These are phyloP conservation scores for Tokudaia muenninki DNA, from an alignment of 2,797 vertebrate genomes.

Conservation along the genomic window DNA sequence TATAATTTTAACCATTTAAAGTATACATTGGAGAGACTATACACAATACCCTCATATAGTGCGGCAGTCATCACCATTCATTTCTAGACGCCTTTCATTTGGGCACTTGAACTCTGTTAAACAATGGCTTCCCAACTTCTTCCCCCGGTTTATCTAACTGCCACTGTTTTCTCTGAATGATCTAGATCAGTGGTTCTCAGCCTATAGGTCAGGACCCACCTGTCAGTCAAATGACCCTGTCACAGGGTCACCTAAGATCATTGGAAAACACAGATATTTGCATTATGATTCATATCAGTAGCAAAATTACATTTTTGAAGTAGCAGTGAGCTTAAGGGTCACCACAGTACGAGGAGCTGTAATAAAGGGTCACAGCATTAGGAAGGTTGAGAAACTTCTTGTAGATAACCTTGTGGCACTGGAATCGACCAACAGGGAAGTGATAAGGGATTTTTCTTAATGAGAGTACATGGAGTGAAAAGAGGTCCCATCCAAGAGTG, in stretches of 20 bases:
- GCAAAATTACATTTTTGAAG: not conserved
- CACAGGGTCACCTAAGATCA: not conserved
- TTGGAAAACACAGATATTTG: not conserved
- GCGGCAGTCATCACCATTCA: accelerated
- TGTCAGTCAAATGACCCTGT: not conserved
- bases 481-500: not conserved
- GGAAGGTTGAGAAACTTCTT: not conserved
- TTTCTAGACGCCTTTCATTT: not conserved
- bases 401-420: not conserved
- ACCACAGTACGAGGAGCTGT: not conserved
- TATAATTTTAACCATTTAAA: not conserved
- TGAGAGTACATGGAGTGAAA: not conserved
- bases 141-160: not conserved
- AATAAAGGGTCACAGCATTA: not conserved
- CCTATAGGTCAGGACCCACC: not conserved
- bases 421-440: not conserved
- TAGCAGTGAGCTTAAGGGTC: not conserved
- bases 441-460: not conserved
- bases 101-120: too few relatives aligned
- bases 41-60: too few relatives aligned
- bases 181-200: not conserved
- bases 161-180: not conserved
- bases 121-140: accelerated
- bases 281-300: not conserved
- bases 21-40: not conserved